Percentiles rank a stretch among this genome's conserved stretches.
These are phyloP conservation scores for Neotoma lepida DNA, from an alignment of 2,113 vertebrate species.

Conservation along the genomic window DNA sequence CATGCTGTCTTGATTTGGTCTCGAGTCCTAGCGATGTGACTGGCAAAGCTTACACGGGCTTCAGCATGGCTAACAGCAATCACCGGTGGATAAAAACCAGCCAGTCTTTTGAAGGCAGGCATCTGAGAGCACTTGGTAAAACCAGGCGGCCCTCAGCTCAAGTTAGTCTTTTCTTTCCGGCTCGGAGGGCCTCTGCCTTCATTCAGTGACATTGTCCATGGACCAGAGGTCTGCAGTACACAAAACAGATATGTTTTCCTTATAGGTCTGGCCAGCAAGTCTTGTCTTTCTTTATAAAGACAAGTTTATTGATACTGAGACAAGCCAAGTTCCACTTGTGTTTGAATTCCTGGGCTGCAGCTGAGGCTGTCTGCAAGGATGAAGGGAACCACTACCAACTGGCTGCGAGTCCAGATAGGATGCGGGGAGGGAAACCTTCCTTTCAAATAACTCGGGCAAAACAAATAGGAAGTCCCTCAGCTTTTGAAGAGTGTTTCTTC, in stretches of 20 bases:
- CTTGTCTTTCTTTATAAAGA: constrained; percentile 71
- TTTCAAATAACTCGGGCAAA: neutral
- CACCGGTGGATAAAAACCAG: constrained; percentile 57
- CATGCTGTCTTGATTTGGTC: constrained; percentile 50
- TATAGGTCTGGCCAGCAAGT: constrained; percentile 63
- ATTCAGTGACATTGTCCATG: constrained; percentile 64
- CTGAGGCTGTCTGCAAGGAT: neutral
- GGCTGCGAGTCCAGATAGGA: neutral
- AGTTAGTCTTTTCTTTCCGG: constrained; percentile 48
- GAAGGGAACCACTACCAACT: neutral
- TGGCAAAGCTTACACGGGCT: constrained; percentile 49
- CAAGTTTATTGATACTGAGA: constrained; percentile 69
- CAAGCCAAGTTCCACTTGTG: constrained; percentile 56
- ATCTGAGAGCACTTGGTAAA: constrained; percentile 61
- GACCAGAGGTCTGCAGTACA: constrained; percentile 51
- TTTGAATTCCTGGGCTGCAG: constrained; percentile 53
- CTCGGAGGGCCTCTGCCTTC: constrained; percentile 47
- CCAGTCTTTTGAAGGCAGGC: constrained; percentile 61
- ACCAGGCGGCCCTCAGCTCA: constrained; percentile 20
- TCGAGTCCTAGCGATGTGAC: constrained; percentile 45
- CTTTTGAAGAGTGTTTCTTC: neutral
- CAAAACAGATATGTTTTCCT: constrained; percentile 76
- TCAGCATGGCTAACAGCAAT: constrained; percentile 40
- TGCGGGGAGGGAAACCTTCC: neutral
- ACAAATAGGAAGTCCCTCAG: neutral